phyloP scores from a whole-genome alignment of 2,888 invertebrate species.

The Loripinus fragilis region DNA sequence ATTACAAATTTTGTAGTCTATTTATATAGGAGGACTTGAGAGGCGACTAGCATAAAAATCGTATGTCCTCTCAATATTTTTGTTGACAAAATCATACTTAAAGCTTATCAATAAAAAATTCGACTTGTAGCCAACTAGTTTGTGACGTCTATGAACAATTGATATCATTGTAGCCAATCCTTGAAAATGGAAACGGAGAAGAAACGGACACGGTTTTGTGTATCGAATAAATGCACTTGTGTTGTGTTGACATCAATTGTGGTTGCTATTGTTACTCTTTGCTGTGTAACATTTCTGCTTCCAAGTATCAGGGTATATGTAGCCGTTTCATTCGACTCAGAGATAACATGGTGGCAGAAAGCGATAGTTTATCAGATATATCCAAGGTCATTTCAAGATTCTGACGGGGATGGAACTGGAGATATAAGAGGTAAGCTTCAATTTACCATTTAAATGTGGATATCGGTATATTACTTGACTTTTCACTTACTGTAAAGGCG shows the following conservation, averaged over 20 bases:
- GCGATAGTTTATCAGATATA: constrained; percentile 91
- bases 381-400: constrained; percentile 89
- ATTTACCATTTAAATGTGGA: no score
- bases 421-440: constrained; percentile 85
- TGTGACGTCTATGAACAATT: no score
- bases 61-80: no score
- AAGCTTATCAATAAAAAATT: no score
- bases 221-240: constrained; percentile 43
- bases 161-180: not conserved
- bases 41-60: no score
- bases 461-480: no score
- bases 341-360: constrained; percentile 92
- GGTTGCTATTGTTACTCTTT: constrained; percentile 44
- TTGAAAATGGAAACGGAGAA: not conserved
- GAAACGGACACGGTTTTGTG: constrained; percentile 42
- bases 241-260: constrained; percentile 37
- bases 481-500: no score
- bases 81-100: no score
- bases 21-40: no score
- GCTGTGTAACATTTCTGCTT: constrained; percentile 54
- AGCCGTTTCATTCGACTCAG: constrained; percentile 8
- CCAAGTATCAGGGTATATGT: constrained; percentile 46
- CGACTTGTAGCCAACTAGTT: no score
- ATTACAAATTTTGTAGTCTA: no score
- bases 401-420: constrained; percentile 91